A percentile compares a stretch with the other conserved stretches of the same genome.
Evolutionary conservation across 2,113 vertebrate species (phyloP).

Genomic region (Antigone vipio): DNA sequence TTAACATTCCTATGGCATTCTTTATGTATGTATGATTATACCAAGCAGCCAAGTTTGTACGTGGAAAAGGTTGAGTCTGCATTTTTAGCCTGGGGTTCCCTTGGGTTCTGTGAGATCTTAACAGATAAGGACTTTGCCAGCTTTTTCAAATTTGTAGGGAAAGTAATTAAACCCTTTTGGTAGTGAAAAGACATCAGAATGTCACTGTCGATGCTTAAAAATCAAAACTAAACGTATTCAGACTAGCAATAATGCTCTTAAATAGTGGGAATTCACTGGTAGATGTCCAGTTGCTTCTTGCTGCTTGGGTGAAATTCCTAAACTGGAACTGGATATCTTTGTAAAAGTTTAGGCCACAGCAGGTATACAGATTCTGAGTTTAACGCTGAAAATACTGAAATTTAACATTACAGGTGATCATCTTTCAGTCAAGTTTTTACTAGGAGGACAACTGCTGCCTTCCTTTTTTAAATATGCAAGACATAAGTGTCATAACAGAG

Average conservation of each 20-base stretch:
- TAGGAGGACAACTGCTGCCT: background rate
- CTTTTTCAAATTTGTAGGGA: background rate
- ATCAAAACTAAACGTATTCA: background rate
- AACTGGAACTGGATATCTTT: background rate
- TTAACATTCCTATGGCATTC: background rate
- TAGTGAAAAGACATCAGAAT: background rate
- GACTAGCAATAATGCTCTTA: background rate
- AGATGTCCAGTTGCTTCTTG: background rate
- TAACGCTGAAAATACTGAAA: background rate
- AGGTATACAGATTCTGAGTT: background rate
- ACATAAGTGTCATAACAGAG: background rate
- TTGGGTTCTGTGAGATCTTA: background rate
- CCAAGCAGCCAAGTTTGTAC: background rate
- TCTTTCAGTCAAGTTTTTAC: background rate
- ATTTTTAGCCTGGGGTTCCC: background rate
- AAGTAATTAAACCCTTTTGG: background rate
- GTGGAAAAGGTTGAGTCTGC: background rate
- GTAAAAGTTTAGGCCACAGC: background rate
- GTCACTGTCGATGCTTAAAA: background rate
- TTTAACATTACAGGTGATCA: background rate
- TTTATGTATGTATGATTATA: background rate
- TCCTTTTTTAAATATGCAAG: background rate
- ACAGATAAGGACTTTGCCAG: background rate
- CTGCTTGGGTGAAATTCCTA: background rate
- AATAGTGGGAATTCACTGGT: background rate